Evolutionary conservation across 2,797 vertebrate species (phyloP).

Genomic region (Bufotes viridis): DNA sequence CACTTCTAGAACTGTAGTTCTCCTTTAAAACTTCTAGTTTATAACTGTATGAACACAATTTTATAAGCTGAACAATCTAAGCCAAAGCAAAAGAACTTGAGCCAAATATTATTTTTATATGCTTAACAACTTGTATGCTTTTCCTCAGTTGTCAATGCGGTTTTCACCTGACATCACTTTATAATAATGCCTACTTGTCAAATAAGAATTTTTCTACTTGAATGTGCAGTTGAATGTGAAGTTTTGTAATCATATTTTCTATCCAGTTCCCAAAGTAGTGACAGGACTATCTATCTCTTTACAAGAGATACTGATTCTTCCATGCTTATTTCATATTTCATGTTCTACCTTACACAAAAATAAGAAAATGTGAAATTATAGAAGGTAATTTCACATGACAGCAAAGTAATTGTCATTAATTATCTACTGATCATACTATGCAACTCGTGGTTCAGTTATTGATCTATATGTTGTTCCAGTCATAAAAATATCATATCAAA

Average conservation of each 20-base stretch:
- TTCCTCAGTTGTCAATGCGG: constrained; percentile 7
- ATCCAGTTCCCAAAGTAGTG: constrained; percentile 6
- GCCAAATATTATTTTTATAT: background rate
- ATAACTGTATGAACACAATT: too few species aligned
- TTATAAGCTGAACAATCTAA: background rate
- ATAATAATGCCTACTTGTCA: constrained; percentile 24
- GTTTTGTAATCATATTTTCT: constrained; percentile 28
- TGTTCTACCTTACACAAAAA: background rate
- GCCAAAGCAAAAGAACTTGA: background rate
- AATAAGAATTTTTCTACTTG: constrained; percentile 18
- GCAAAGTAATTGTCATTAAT: too few species aligned
- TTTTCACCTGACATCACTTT: constrained; percentile 7
- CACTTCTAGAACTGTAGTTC: too few species aligned
- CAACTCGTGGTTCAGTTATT: background rate
- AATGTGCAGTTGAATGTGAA: background rate
- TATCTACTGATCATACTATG: too few species aligned
- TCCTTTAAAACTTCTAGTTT: too few species aligned
- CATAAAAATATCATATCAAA: background rate
- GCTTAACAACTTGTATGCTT: background rate
- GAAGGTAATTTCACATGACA: too few species aligned
- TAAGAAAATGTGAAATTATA: background rate
- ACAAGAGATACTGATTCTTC: background rate
- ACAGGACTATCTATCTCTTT: constrained; percentile 14
- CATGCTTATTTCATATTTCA: background rate
- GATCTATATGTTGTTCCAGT: background rate